A percentile compares a stretch with the other conserved stretches of the same genome.
Conservation (phyloP, 1,140 invertebrate species). For the Saccostrea echinata region DNA sequence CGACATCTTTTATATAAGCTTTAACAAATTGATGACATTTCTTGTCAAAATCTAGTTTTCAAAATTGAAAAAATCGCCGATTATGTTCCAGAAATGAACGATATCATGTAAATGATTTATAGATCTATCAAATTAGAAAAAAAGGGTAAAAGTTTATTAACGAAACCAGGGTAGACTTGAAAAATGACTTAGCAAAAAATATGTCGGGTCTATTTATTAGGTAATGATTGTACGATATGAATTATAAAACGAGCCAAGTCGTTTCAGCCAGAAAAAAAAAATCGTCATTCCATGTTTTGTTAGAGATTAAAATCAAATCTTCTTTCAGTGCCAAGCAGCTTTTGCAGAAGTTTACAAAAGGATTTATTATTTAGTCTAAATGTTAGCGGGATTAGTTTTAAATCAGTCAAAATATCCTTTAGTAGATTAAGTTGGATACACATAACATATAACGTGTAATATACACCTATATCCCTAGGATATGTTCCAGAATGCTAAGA, state of each 20-base stretch:
- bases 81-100: constrained; percentile 7
- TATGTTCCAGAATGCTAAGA: constrained; percentile 4
- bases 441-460: constrained; percentile 4
- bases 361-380: constrained; percentile 34
- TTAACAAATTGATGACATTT: background rate
- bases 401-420: constrained; percentile 18
- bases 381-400: constrained; percentile 25
- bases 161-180: background rate
- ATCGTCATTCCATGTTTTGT: background rate
- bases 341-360: constrained; percentile 24
- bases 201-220: constrained; percentile 3
- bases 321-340: constrained; percentile 26
- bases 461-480: background rate
- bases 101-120: constrained; percentile 34
- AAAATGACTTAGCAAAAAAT: constrained; percentile 10
- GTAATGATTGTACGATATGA: constrained; percentile 12
- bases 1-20: background rate
- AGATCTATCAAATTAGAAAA: constrained; percentile 35
- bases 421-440: constrained; percentile 26
- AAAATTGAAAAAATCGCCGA: constrained; percentile 5
- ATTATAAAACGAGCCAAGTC: background rate
- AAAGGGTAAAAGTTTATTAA: constrained; percentile 24
- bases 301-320: constrained; percentile 38
- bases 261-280: background rate
- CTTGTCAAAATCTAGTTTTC: constrained; percentile 5